A percentile compares a stretch with the other conserved stretches of the same genome.
Conservation (phyloP, 64 coral and sea anemone genomes). For the Stylophora pistillata region DNA sequence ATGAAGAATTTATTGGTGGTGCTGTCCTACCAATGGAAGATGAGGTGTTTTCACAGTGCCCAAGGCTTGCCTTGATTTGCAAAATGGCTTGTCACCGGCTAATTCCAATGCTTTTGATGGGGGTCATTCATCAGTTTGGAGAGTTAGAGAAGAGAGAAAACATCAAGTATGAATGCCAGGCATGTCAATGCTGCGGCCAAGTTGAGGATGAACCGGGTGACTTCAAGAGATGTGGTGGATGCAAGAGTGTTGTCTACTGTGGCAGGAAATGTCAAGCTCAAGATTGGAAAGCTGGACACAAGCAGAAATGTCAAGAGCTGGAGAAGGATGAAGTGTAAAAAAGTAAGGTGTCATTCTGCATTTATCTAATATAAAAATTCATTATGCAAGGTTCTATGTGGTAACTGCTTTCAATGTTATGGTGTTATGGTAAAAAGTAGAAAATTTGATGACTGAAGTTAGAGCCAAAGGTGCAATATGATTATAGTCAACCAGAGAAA, state of each 20-base stretch:
- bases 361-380: no score
- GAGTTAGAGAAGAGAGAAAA: constrained; percentile 26
- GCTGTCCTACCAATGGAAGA: background rate
- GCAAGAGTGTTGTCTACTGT: constrained; percentile 50
- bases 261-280: constrained; percentile 45
- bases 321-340: background rate
- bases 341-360: background rate
- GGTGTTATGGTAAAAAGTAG: no score
- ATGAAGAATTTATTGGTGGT: constrained; percentile 18
- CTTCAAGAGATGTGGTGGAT: constrained; percentile 40
- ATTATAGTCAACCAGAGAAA: no score
- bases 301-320: constrained; percentile 8
- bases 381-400: no score
- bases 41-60: constrained; percentile 26
- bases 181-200: constrained; percentile 11
- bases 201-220: constrained; percentile 33
- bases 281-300: constrained; percentile 50
- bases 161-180: constrained; percentile 23
- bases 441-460: no score
- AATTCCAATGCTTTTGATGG: constrained; percentile 2
- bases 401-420: no score
- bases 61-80: constrained; percentile 11
- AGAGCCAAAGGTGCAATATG: no score
- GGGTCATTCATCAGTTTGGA: background rate
- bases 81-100: constrained; percentile 26